Evolutionary conservation across 2,113 vertebrate genomes (phyloP), one percentile per base, ranked within the genome.

Genomic region (Siniperca knerii): DNA sequence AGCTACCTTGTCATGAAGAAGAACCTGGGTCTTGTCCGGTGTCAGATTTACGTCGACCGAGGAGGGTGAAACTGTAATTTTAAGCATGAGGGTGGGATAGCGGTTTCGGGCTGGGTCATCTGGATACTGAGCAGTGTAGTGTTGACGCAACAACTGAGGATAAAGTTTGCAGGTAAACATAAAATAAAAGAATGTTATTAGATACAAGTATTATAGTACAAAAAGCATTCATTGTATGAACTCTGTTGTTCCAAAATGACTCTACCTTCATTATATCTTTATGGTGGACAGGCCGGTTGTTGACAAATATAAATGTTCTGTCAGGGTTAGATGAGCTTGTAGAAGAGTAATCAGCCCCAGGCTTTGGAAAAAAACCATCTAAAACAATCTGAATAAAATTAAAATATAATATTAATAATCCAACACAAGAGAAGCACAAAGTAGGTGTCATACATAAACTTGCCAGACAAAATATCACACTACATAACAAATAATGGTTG

Each of bases 181-280:
- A 29, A 6, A 46, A 25, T 25, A 35, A 65, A 50, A 78, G 10
- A 21, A 73, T 3, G 0, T 1, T 11, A 48, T 77, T 72, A 70
- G 23, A 77, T 10, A 15, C 0, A 16, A 25, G 50, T 52, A 8
- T 54, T 21, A 54, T 2, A 8, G 18, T 54, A 21, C 5, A 72
- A 72, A 65, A 75, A 73, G 0, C 1, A 16, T 2, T n/a, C 0
- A 6, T 23, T 54, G 18, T 13, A 72, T 29, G 35, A 57, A n/a
- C 0, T 10, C 0, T 46, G n/a, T 29, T 42, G 3, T 16, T 70
- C 2, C 0, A 60, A 44, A 77, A 57, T 20, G 10, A 48, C 15
- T 75, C 81, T 97, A 99, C 98, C 97, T 99, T 99, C 81, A 98
- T 91, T 77, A 99, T 96, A n/a, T 99, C 97, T 93, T 98, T 99